Evolutionary conservation across 1,140 invertebrate species (phyloP).

Genomic region (Bombus superbus): DNA sequence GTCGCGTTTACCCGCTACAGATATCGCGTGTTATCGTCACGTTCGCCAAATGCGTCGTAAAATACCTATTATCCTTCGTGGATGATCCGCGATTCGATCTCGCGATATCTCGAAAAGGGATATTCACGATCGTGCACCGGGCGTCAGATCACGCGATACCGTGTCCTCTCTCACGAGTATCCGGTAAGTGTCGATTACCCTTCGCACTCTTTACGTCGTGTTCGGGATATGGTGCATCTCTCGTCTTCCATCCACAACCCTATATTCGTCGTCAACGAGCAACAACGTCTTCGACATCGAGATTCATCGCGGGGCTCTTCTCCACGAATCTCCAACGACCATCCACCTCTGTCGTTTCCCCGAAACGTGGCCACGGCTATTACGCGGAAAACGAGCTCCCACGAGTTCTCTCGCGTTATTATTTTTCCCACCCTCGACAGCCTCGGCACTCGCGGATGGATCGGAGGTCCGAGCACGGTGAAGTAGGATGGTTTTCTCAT

Average conservation of each 20-base stretch:
- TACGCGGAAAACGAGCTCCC: conserved; percentile 12
- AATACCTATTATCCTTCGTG: conserved; percentile 49
- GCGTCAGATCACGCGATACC: conserved; percentile 48
- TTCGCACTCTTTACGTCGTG: conserved; percentile 26
- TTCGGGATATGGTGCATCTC: neutral
- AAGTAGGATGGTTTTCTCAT: conserved; percentile 64
- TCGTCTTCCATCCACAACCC: neutral
- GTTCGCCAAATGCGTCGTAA: conserved; percentile 31
- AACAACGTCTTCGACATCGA: neutral
- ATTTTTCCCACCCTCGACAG: conserved; percentile 31
- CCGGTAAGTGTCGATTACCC: conserved; percentile 44
- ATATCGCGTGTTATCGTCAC: conserved; percentile 29
- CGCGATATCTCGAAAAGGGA: conserved; percentile 23
- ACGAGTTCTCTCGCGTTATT: neutral
- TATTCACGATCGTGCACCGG: conserved; percentile 32
- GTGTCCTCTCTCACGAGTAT: conserved; percentile 60
- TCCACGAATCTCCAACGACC: neutral
- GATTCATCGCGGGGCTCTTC: neutral
- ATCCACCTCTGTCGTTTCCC: neutral
- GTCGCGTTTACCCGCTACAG: neutral
- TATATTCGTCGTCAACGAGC: neutral
- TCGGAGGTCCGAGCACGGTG: conserved; percentile 26
- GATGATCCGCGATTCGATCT: conserved; percentile 61
- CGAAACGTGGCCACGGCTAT: neutral
- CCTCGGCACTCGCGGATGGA: conserved; percentile 16